Evolutionary conservation across 2,113 vertebrate genomes (phyloP), one percentile per base, ranked within the genome.

Genomic region (Pelusios castaneus): DNA sequence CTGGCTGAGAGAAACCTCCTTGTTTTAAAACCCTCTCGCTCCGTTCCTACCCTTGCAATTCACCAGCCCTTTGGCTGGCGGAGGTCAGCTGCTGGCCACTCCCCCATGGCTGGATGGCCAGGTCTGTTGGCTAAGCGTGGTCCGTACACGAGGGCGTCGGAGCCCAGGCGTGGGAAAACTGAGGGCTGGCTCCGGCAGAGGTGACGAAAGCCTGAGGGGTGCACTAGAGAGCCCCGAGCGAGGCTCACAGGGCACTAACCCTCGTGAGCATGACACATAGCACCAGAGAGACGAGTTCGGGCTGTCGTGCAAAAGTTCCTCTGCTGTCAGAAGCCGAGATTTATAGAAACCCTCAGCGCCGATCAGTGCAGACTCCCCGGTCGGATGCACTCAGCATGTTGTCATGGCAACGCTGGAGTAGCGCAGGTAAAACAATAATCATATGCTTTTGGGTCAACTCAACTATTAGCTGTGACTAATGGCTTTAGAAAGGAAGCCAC

Each of bases 391-490:
- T 94, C 95, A 92, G 94, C 95, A 91, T 82, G 94, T 97, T 95
- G 89, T 93, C 94, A 96, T 97, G 95, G 92, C 93, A 97, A 96
- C 96, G 70, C 85, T 86, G 85, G 93, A 92, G 95, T 95, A 96
- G 38, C 95, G 73, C 89, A 95, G 92, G 93, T 95, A 93, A 96
- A 95, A 97, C 95, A 96, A 93, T 96, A 96, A 97, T 95, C 95
- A 95, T 45, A 95, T 0, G 38, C 82, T 85, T 97, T 95, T 94
- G 91, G 89, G 94, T 95, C 95, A 96, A 95, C 95, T 96, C 94
- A 93, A 95, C 93, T 86, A 92, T 96, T 95, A 92, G 92, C 88
- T 85, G 84, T 97, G 96, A 96, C 93, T 95, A 96, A 97, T 85
- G 75, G 88, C 76, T 95, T 94, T 94, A 93, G 92, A 92, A 84